Evolutionary conservation across 2,113 vertebrate genomes (phyloP), one percentile per base, ranked within the genome.

Genomic region (Gallinago undulata): DNA sequence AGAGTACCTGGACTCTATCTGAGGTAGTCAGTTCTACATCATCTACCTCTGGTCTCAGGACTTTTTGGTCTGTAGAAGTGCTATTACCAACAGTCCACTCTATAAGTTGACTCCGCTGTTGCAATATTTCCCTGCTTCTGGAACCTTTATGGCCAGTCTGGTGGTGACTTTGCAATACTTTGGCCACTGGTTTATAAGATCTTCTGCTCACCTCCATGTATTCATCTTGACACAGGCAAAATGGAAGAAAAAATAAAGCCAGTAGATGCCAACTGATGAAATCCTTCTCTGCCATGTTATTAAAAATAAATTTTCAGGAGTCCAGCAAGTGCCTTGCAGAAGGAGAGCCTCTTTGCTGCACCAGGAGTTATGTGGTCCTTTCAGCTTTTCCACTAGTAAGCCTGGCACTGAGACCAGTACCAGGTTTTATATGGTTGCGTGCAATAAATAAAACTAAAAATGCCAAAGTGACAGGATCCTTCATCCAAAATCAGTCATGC

Each of bases 121-220:
- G 97, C 97, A 98, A 97, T 97, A 97, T 97, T 97, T 98, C 98
- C 98, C 98, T 98, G 98, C 96, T 95, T 95, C 97, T 97, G 98
- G 97, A 97, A 97, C 97, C 93, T 98, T 97, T 97, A 84, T 93
- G 97, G 79, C 95, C 98, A 97, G 97, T 97, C 97, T 98, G 98
- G 95, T 98, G 98, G 92, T 98, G 98, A 97, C 98, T 98, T 93
- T 98, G 98, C 97, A 98, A 98, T 97, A 98, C 97, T 97, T 98
- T 98, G 35, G 98, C 98, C 98, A 98, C 98, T 77, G 97, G 98
- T 75, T 97, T 98, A 97, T 97, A 98, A 98, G 97, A 89, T 98
- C 98, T 98, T 98, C 98, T 95, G 98, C 98, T 98, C 98, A 98
- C 98, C 98, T 98, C 98, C 98, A 98, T 98, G 96, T 98, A 97